A percentile compares a stretch with the other conserved stretches of the same genome.
These are phyloP conservation scores for Sorex maritimensis DNA, from an alignment of 2,797 vertebrate species.

Conservation along the genomic window DNA sequence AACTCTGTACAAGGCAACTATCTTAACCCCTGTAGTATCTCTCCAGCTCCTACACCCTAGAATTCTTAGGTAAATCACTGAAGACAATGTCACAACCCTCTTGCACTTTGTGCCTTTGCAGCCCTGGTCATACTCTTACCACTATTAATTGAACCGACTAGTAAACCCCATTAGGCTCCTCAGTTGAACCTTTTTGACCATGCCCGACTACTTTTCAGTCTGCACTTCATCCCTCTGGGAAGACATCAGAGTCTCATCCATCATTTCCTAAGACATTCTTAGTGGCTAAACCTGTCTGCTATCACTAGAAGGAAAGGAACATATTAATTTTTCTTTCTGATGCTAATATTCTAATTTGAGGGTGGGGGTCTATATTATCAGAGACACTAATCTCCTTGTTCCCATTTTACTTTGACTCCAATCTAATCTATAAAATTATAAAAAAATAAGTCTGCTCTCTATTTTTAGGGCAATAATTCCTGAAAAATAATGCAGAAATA, in stretches of 20 bases:
- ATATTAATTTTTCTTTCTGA: constrained; percentile 1
- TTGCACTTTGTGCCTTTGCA: neutral
- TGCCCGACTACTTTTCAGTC: neutral
- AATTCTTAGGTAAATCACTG: constrained; percentile 29
- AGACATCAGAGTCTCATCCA: neutral
- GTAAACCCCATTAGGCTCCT: neutral
- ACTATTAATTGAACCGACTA: neutral
- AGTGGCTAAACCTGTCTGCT: neutral
- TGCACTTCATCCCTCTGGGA: neutral
- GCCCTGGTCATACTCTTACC: neutral
- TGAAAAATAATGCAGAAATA: too few species aligned
- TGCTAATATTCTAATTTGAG: neutral
- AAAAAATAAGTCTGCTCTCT: too few species aligned
- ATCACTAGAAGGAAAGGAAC: neutral
- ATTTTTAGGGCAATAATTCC: too few species aligned
- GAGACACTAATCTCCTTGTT: neutral
- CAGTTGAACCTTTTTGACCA: neutral
- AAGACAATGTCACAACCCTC: neutral
- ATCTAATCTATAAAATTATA: too few species aligned
- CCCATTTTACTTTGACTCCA: constrained; percentile 56
- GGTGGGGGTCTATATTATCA: neutral
- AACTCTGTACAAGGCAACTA: too few species aligned
- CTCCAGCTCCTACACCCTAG: too few species aligned
- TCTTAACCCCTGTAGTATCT: too few species aligned
- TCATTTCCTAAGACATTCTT: neutral